A percentile compares a stretch with the other conserved stretches of the same genome.
These are phyloP conservation scores for Nematopogon swammerdamellus DNA, from an alignment of 2,888 invertebrate genomes.

Conservation along the genomic window DNA sequence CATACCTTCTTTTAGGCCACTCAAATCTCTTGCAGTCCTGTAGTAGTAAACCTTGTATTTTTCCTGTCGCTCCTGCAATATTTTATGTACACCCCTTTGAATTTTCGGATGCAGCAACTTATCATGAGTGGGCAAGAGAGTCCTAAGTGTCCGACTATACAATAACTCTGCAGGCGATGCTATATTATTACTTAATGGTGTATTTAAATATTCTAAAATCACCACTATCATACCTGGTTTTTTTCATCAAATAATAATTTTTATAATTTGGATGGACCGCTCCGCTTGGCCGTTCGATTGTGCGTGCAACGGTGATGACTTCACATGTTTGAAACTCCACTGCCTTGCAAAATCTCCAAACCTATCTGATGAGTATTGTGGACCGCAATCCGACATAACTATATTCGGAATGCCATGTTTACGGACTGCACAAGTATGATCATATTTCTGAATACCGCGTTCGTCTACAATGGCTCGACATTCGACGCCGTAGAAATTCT, in stretches of 20 bases:
- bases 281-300: slow-evolving; percentile 10
- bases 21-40: neutral
- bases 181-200: neutral
- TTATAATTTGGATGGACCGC: slow-evolving; percentile 1
- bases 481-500: no score
- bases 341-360: no score
- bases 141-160: slow-evolving; percentile 2
- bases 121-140: neutral
- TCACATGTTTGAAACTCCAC: no score
- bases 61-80: neutral
- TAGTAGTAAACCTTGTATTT: neutral
- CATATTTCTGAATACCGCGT: no score
- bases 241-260: slow-evolving; percentile 3
- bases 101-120: slow-evolving; percentile 1
- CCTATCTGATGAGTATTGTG: no score
- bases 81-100: neutral
- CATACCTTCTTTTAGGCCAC: neutral
- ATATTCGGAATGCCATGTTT: no score
- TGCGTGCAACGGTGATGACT: slow-evolving; percentile 11
- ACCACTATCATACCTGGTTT: slow-evolving; percentile 1
- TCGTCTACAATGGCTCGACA: no score
- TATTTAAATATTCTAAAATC: slow-evolving; percentile 2
- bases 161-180: slow-evolving; percentile 3
- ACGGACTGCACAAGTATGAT: no score
- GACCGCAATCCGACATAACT: no score